A percentile compares a stretch with the other conserved stretches of the same genome.
These are phyloP conservation scores for Euura lappo DNA, from an alignment of 1,140 invertebrate species.

Conservation along the genomic window DNA sequence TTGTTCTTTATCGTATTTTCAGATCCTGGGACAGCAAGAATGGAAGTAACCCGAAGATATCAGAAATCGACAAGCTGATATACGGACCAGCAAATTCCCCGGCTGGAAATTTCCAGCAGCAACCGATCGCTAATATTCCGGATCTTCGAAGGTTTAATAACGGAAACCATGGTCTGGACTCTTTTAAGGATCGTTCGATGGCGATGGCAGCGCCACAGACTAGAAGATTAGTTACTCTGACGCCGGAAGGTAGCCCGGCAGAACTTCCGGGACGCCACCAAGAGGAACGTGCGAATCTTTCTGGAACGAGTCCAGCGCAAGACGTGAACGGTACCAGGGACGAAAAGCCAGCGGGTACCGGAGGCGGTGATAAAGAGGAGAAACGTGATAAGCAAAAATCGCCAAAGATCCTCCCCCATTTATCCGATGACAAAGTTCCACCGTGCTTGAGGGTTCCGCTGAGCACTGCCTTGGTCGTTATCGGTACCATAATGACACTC, in stretches of 20 bases:
- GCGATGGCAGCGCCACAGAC: neutral
- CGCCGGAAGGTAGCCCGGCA: neutral
- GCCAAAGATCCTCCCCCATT: neutral
- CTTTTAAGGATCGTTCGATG: neutral
- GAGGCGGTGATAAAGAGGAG: neutral
- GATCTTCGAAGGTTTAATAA: neutral
- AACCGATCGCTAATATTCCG: neutral
- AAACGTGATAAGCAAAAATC: neutral
- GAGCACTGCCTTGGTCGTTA: constrained; percentile 12
- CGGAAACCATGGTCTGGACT: neutral
- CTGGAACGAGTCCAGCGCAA: neutral
- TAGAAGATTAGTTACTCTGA: neutral
- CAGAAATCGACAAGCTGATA: neutral
- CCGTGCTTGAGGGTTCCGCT: constrained; percentile 17
- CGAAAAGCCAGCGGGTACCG: neutral
- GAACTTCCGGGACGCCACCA: neutral
- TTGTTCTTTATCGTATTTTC: neutral
- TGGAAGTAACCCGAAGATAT: neutral
- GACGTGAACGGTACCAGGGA: neutral
- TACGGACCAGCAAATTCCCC: neutral
- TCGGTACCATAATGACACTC: constrained; percentile 29
- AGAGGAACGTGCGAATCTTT: neutral
- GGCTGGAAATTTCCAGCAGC: neutral
- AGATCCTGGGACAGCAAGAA: neutral
- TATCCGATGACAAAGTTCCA: neutral